A percentile compares a stretch with the other conserved stretches of the same genome.
Conservation (phyloP, 35 echinoderm and acorn worm genomes). For the Anneissia japonica region DNA sequence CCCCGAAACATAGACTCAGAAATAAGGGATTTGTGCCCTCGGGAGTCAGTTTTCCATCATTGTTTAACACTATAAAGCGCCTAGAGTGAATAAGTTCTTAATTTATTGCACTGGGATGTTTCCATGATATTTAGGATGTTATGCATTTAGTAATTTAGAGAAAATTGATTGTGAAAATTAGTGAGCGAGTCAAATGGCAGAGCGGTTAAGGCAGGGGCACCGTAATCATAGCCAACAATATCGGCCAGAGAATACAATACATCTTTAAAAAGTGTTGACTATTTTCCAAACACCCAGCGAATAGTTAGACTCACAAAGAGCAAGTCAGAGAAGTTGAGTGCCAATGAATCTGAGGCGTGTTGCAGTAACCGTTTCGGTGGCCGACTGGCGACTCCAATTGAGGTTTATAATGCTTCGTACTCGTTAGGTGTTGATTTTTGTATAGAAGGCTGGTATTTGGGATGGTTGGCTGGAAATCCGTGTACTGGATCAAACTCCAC, state of each 20-base stretch:
- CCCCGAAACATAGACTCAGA: no score
- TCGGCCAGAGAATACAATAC: background rate
- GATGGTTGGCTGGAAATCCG: background rate
- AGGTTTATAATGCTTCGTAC: background rate
- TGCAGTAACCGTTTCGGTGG: background rate
- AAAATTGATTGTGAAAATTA: no score
- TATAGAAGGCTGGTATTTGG: background rate
- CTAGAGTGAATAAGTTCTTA: no score
- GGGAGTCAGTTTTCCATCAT: no score
- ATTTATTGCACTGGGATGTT: no score
- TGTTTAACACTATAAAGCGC: no score
- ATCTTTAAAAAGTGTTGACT: background rate
- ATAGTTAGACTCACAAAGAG: background rate
- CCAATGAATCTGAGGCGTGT: background rate
- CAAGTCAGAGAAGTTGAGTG: background rate
- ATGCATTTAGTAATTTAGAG: no score
- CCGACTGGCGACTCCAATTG: background rate
- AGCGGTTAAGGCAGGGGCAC: no score
- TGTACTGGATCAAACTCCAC: background rate
- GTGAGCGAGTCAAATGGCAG: no score
- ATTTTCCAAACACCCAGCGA: background rate
- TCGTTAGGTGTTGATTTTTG: background rate
- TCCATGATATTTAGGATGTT: no score
- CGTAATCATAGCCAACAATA: no score
- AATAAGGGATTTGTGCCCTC: no score